A percentile compares a stretch with the other conserved stretches of the same genome.
Evolutionary conservation across 1,140 invertebrate genomes (phyloP).

Genomic region (Neelides sp.): DNA sequence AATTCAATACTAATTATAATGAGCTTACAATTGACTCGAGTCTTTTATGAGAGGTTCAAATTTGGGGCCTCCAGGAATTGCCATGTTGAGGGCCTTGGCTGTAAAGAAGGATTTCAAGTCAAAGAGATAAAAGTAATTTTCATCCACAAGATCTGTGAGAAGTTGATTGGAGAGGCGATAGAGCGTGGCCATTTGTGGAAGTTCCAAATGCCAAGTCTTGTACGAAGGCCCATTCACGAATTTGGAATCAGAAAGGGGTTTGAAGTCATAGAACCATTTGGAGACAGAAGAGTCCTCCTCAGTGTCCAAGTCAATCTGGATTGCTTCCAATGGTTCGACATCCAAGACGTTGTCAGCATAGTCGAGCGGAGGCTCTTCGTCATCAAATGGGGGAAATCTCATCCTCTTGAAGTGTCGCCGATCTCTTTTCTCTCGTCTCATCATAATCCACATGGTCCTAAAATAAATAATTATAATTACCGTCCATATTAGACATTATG

Average conservation of each 20-base stretch:
- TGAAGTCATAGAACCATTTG: conserved; percentile 98
- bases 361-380: conserved; percentile 98
- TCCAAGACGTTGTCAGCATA: conserved; percentile 98
- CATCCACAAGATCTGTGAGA: conserved; percentile 95
- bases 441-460: conserved; percentile 99
- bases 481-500: no score
- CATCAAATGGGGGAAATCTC: conserved; percentile 99
- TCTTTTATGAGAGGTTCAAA: conserved; percentile 99
- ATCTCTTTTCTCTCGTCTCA: conserved; percentile 96
- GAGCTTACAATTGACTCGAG: conserved; percentile 70
- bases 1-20: conserved; percentile 6
- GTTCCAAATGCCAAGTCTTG: conserved; percentile 80
- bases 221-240: conserved; percentile 95
- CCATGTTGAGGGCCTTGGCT: conserved; percentile 98
- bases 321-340: conserved; percentile 96
- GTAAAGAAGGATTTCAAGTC: conserved; percentile 99
- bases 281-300: conserved; percentile 86
- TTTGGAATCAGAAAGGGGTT: conserved; percentile 81
- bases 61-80: conserved; percentile 99
- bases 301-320: conserved; percentile 93
- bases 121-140: conserved; percentile 98
- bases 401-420: conserved; percentile 97
- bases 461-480: conserved; percentile 23
- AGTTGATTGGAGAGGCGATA: conserved; percentile 96
- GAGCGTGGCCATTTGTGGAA: conserved; percentile 94